A percentile compares a stretch with the other conserved stretches of the same genome.
These are phyloP conservation scores for Paraplagusia blochii DNA, from an alignment of 2,113 vertebrate genomes.

Conservation along the genomic window DNA sequence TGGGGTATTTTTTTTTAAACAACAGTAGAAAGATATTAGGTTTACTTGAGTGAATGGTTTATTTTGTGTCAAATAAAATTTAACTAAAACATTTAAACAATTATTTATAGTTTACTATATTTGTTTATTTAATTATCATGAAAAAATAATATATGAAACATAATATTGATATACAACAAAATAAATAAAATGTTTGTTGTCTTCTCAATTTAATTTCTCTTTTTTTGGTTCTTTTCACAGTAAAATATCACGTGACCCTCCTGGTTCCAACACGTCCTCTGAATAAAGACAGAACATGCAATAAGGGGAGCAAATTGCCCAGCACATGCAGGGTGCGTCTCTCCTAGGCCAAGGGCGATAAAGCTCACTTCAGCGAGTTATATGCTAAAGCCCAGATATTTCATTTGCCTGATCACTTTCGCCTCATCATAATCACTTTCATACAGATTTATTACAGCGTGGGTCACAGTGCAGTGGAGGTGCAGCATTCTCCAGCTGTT, in stretches of 20 bases:
- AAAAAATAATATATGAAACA: no score
- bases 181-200: no score
- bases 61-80: no score
- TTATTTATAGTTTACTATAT: no score
- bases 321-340: constrained; percentile 61
- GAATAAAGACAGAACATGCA: constrained; percentile 58
- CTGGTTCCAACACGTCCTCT: constrained; percentile 11
- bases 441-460: constrained; percentile 67
- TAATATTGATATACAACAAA: no score
- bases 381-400: constrained; percentile 69
- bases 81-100: no score
- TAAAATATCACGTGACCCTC: constrained; percentile 15
- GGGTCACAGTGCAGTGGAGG: constrained; percentile 68
- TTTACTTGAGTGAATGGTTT: no score
- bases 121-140: no score
- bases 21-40: no score
- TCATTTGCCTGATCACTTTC: constrained; percentile 80
- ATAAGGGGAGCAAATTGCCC: constrained; percentile 65
- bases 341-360: constrained; percentile 64
- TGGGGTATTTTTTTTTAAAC: no score
- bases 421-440: constrained; percentile 71
- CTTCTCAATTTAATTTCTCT: background rate
- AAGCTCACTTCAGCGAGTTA: constrained; percentile 68
- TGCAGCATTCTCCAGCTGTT: constrained; percentile 72
- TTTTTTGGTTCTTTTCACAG: background rate